These are phyloP conservation scores for Eulithis testata DNA, from an alignment of 2,888 invertebrate species.

Conservation along the genomic window DNA sequence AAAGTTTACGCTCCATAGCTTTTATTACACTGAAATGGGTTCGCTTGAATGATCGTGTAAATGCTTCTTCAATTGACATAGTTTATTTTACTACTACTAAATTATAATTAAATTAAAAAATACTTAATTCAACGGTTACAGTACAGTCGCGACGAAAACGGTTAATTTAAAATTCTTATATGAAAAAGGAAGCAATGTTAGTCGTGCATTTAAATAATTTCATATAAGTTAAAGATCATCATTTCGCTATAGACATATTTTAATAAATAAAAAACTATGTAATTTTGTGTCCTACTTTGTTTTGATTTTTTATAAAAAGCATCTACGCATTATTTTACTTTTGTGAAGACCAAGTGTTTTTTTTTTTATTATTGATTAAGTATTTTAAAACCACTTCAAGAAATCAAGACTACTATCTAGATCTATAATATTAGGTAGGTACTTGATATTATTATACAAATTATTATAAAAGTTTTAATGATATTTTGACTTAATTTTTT, in stretches of 20 bases:
- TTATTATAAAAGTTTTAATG: not conserved
- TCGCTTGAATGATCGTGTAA: slow-evolving; percentile 47
- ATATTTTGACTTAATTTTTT: slow-evolving; percentile 6
- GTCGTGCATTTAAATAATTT: slow-evolving; percentile 37
- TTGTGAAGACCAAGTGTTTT: too few relatives aligned
- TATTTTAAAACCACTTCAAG: too few relatives aligned
- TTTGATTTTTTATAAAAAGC: too few relatives aligned
- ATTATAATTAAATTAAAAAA: slow-evolving; percentile 62
- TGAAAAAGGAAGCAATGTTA: slow-evolving; percentile 33
- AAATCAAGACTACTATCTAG: not conserved
- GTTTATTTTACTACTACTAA: slow-evolving; percentile 64
- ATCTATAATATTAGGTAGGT: not conserved
- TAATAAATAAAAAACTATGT: too few relatives aligned
- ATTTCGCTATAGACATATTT: too few relatives aligned
- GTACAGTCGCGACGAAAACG: slow-evolving; percentile 38
- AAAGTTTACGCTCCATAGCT: slow-evolving; percentile 24
- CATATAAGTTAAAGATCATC: not conserved
- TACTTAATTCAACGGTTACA: slow-evolving; percentile 47
- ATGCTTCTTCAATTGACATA: slow-evolving; percentile 75
- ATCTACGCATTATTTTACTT: too few relatives aligned
- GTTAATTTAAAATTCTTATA: slow-evolving; percentile 32
- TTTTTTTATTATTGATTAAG: too few relatives aligned
- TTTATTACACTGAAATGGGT: slow-evolving; percentile 48
- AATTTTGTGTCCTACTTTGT: too few relatives aligned
- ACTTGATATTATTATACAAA: not conserved